These are phyloP conservation scores for Chaetodon trifascialis DNA, from an alignment of 2,113 vertebrate species.

Conservation along the genomic window DNA sequence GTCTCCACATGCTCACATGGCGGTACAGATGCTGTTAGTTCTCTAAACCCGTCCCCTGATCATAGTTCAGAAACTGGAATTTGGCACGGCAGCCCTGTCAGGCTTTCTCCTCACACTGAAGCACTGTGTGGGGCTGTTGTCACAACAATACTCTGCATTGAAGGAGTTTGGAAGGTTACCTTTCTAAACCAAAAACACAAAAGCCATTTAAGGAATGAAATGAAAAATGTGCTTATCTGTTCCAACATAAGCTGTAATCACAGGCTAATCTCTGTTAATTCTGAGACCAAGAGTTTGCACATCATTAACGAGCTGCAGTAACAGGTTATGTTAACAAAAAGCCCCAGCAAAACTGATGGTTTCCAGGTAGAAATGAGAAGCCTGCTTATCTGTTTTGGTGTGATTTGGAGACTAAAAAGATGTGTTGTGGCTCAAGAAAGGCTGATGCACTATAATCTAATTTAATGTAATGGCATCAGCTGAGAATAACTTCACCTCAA, in stretches of 20 bases:
- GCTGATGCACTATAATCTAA: background rate
- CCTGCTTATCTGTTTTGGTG: background rate
- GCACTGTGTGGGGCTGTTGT: background rate
- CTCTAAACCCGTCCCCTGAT: background rate
- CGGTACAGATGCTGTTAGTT: background rate
- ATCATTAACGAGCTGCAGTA: background rate
- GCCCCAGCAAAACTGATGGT: background rate
- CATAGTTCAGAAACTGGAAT: background rate
- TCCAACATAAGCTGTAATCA: background rate
- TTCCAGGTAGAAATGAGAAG: background rate
- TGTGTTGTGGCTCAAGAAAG: background rate
- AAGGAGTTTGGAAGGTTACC: background rate
- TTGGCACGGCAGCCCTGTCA: background rate
- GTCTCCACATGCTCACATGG: background rate
- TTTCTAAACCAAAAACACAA: too few species aligned
- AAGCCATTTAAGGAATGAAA: background rate
- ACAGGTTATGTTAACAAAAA: background rate
- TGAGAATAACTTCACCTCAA: background rate
- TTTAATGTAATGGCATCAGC: background rate
- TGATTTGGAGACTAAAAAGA: background rate
- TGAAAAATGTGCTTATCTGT: background rate
- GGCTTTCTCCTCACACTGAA: background rate
- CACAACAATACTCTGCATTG: background rate
- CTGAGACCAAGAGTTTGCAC: background rate
- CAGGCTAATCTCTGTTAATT: background rate